phyloP scores from a whole-genome alignment of 2,888 invertebrate genomes.

The Prostheceraeus crozeri region DNA sequence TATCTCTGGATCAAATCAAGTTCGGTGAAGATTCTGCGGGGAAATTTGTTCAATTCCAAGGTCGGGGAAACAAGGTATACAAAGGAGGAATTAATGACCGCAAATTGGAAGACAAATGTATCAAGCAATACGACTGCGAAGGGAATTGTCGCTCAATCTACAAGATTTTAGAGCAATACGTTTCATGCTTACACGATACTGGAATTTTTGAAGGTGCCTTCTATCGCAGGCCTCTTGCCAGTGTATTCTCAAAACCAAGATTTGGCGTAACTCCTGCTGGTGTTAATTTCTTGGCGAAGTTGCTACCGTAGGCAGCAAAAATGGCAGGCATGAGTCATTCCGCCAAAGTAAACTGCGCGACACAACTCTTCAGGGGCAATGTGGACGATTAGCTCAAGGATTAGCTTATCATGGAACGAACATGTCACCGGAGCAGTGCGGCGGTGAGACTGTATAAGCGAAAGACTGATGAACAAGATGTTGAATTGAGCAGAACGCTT shows the following conservation, averaged over 20 bases:
- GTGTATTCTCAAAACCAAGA: background rate
- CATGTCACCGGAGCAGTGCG: conserved; percentile 11
- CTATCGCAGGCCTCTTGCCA: conserved; percentile 12
- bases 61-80: too few species aligned
- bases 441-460: conserved; percentile 25
- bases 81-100: too few species aligned
- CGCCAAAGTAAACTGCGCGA: conserved; percentile 19
- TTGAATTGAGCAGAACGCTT: too few species aligned
- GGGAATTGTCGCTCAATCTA: conserved; percentile 11
- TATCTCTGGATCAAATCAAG: too few species aligned
- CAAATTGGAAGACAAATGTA: too few species aligned
- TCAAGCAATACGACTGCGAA: conserved; percentile 19
- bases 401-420: conserved; percentile 22
- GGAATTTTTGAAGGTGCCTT: conserved; percentile 16
- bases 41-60: too few species aligned
- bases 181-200: background rate
- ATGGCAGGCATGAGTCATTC: conserved; percentile 7
- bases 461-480: conserved; percentile 10
- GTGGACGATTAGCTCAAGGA: conserved; percentile 26
- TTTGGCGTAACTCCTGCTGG: conserved; percentile 3
- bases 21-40: too few species aligned
- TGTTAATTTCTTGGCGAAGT: background rate
- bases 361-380: conserved; percentile 17
- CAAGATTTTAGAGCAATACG: background rate
- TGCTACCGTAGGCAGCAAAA: background rate